Conservation (phyloP, 2,888 invertebrate species). For the Rhagonycha fulva region DNA sequence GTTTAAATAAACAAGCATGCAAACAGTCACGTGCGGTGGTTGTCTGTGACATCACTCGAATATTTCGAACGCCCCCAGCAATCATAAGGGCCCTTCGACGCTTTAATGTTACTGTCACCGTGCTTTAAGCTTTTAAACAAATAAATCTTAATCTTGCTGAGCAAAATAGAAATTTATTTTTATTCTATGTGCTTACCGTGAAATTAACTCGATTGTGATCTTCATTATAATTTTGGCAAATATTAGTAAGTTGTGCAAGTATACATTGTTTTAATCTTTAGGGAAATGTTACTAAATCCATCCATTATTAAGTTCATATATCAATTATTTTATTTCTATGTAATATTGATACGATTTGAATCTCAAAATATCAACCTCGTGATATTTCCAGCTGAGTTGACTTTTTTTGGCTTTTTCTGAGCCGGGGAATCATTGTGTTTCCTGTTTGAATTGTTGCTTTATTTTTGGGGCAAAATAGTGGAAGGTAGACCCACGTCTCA, state of each 20-base stretch:
- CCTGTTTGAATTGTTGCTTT: no score
- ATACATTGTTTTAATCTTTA: not conserved
- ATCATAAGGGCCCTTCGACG: constrained; percentile 30
- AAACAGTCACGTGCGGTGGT: constrained; percentile 35
- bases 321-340: no score
- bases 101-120: constrained; percentile 36
- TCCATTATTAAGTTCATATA: no score
- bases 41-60: constrained; percentile 32
- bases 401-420: no score
- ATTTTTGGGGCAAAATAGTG: no score
- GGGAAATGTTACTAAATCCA: no score
- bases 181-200: not conserved
- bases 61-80: constrained; percentile 30
- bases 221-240: not conserved
- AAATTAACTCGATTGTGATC: not conserved
- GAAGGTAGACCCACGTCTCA: no score
- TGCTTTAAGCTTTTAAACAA: constrained; percentile 37
- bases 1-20: constrained; percentile 32
- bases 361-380: no score
- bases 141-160: constrained; percentile 24
- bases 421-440: no score
- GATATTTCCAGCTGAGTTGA: no score
- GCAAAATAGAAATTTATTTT: not conserved
- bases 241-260: not conserved
- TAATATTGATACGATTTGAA: no score